Base-by-base conservation (phyloP, 2,888 invertebrate genomes). In the Eueremaeus valkanovi region DNA sequence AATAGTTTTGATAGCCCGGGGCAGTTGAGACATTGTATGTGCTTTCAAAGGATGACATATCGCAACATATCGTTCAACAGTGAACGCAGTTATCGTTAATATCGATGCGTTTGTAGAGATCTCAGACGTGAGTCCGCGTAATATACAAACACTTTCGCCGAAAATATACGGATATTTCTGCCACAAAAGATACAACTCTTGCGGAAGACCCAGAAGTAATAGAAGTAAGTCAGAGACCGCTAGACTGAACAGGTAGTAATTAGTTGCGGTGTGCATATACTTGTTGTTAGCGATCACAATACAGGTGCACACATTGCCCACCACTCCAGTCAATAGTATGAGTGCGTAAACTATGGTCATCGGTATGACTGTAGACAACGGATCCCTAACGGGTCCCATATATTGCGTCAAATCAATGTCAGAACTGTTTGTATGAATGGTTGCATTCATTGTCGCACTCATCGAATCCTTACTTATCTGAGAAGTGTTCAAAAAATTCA, bases 41-140 rank as follows among this genome's bases (percentile, higher is more conserved):
- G 90, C 89, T 81, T 89, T 86, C 81, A 94, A 91, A 0, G 94
- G 94, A 81, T 91, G 89, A 81, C 92, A 92, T 80, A 93, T 92
- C 74, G 92, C 92, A 49, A 92, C 89, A 82, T 92, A 95, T 78
- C 94, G 86, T 82, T 93, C 93, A 51, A 91, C 88, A 0, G 93
- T 93, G 83, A 93, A 94, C 1, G 92, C 92, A 0, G 92, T 92
- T 81, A 94, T 94, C 16, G 85, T 86, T 45, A 86, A 80, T 1
- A 94, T 92, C 0, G 93, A 93, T 0, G 92, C 92, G 80, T 87
- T 86, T 0, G 86, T 85, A 24, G 87, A 87, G n/a, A 91, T 91
- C 84, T 94, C 94, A 0, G 93, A 91, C 0, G 91, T 89, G 72
- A 93, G 87, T 9, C 90, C 90, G 49, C 92, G 87, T 16, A 90